Evolutionary conservation across 2,888 invertebrate species (phyloP).

Genomic region (Protonemura montana): DNA sequence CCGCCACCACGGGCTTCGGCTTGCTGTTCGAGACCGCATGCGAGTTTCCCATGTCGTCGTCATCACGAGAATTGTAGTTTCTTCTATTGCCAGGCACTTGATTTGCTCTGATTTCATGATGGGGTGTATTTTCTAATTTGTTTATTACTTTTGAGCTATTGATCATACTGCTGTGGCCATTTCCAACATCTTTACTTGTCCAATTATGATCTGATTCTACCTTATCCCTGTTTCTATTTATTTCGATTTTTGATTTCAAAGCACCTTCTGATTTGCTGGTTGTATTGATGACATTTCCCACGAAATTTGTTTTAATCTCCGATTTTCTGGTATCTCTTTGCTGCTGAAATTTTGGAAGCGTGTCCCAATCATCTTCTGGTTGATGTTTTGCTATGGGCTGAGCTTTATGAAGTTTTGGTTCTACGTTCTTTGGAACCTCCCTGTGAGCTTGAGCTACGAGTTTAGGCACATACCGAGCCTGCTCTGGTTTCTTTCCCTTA

Average conservation of each 20-base stretch:
- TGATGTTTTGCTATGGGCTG: constrained; percentile 28
- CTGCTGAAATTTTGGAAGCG: constrained; percentile 27
- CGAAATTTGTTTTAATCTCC: constrained; percentile 34
- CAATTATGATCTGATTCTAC: constrained; percentile 37
- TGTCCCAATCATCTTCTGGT: constrained; percentile 47
- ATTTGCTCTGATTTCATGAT: constrained; percentile 51
- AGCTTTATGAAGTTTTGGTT: constrained; percentile 43
- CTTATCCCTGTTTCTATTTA: constrained; percentile 13
- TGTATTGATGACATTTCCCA: constrained; percentile 36
- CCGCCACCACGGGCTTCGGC: constrained; percentile 43
- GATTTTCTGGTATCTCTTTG: constrained; percentile 20
- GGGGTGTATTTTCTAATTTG: constrained; percentile 44
- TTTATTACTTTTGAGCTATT: constrained; percentile 54
- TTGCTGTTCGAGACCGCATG: constrained; percentile 52
- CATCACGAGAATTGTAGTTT: constrained; percentile 56
- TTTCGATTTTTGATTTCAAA: constrained; percentile 39
- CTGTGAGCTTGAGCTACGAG: constrained; percentile 60
- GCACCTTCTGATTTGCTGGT: constrained; percentile 34
- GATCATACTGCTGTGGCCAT: constrained; percentile 42
- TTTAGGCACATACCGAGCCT: constrained; percentile 64
- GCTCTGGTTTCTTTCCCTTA: constrained; percentile 65
- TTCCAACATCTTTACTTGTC: constrained; percentile 52
- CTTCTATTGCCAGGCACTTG: constrained; percentile 55
- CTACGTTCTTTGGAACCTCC: constrained; percentile 55
- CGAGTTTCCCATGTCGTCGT: constrained; percentile 50